Conservation (phyloP, 2,888 invertebrate genomes). For the Drosophila histrio region DNA sequence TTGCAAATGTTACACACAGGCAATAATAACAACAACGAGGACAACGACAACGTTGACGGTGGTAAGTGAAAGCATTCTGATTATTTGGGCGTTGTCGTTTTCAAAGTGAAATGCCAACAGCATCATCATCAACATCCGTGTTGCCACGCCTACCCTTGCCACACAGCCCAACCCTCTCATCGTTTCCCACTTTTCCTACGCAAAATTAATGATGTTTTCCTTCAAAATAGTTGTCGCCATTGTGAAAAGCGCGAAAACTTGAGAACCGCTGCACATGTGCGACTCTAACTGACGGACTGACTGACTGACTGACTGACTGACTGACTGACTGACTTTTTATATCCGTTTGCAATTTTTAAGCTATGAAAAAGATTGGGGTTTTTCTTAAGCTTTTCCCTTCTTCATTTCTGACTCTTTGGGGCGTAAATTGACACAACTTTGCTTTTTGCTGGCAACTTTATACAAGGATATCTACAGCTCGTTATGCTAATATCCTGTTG, state of each 20-base stretch:
- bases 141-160: slow-evolving; percentile 44
- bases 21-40: slow-evolving; percentile 22
- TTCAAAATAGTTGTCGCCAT: slow-evolving; percentile 55
- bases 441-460: slow-evolving; percentile 54
- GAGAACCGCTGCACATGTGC: slow-evolving; percentile 81
- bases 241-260: slow-evolving; percentile 47
- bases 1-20: slow-evolving; percentile 59
- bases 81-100: slow-evolving; percentile 60
- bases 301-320: slow-evolving; percentile 46
- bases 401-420: slow-evolving; percentile 10
- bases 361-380: slow-evolving; percentile 42
- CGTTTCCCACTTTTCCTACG: slow-evolving; percentile 7
- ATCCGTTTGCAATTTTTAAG: slow-evolving; percentile 79
- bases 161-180: background rate
- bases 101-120: slow-evolving; percentile 51
- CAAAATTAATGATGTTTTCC: slow-evolving; percentile 81
- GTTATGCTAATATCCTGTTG: slow-evolving; percentile 75
- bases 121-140: slow-evolving; percentile 52
- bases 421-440: slow-evolving; percentile 77
- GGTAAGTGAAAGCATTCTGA: slow-evolving; percentile 62
- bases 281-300: slow-evolving; percentile 11
- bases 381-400: slow-evolving; percentile 24
- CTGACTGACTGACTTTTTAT: slow-evolving; percentile 61
- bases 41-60: slow-evolving; percentile 1
- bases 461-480: slow-evolving; percentile 23